Evolutionary conservation across 1,140 invertebrate species (phyloP).

Genomic region (Aethina tumida): DNA sequence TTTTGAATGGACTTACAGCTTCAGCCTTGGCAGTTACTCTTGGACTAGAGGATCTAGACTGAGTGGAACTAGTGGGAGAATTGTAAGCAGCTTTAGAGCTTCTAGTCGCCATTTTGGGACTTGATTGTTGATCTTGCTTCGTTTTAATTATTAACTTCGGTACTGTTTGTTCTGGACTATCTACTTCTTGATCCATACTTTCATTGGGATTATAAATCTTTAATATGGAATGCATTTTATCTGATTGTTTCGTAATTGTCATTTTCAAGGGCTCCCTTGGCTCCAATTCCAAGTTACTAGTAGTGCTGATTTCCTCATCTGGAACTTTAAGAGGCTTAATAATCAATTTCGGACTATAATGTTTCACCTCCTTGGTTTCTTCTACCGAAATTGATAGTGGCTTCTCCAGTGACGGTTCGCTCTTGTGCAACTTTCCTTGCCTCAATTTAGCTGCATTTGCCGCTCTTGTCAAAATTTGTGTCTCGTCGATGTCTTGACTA

Average conservation of each 20-base stretch:
- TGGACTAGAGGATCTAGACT: constrained; percentile 23
- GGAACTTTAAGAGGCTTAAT: constrained; percentile 29
- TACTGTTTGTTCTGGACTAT: constrained; percentile 19
- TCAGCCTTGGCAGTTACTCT: constrained; percentile 29
- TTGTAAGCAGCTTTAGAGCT: constrained; percentile 18
- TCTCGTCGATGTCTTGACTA: no score
- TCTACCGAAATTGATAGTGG: constrained; percentile 22
- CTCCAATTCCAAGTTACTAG: constrained; percentile 14
- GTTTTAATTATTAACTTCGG: constrained; percentile 33
- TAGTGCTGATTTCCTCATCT: constrained; percentile 22
- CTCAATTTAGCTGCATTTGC: no score
- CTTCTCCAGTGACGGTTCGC: no score
- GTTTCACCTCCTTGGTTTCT: constrained; percentile 19
- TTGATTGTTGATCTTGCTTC: constrained; percentile 21
- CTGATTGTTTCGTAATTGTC: constrained; percentile 33
- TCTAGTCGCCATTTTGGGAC: constrained; percentile 26
- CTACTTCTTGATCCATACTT: constrained; percentile 2
- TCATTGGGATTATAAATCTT: constrained; percentile 30
- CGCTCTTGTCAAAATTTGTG: no score
- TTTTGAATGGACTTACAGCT: constrained; percentile 26
- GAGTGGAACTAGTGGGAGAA: constrained; percentile 16
- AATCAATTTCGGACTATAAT: constrained; percentile 31
- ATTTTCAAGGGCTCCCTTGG: constrained; percentile 31
- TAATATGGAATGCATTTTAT: constrained; percentile 31
- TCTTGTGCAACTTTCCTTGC: no score